Percentiles rank a stretch among this genome's conserved stretches.
Conservation (phyloP, 2,888 invertebrate species). For the Ichneumoninae sp. region DNA sequence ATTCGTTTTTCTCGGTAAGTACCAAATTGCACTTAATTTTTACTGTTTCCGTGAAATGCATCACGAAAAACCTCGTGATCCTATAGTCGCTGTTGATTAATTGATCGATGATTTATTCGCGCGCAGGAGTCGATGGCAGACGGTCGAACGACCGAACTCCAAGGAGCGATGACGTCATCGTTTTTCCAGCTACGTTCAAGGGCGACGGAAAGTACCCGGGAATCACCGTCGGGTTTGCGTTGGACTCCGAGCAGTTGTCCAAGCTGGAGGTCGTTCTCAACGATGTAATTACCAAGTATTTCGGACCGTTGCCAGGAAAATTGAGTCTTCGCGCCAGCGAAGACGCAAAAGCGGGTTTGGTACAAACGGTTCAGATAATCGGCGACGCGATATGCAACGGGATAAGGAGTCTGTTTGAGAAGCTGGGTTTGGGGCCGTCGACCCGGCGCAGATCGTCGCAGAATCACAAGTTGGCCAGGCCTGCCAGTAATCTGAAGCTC, state of each 20-base stretch:
- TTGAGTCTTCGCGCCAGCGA: slow-evolving; percentile 34
- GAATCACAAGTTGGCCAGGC: background rate
- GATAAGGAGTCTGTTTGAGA: slow-evolving; percentile 15
- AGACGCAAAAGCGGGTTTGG: background rate
- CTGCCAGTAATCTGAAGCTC: slow-evolving; percentile 8
- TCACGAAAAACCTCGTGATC: background rate
- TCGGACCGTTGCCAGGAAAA: slow-evolving; percentile 32
- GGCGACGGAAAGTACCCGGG: background rate
- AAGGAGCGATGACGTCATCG: slow-evolving; percentile 1
- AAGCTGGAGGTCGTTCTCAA: slow-evolving; percentile 40
- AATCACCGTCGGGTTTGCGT: background rate
- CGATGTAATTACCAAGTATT: slow-evolving; percentile 20
- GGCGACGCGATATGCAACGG: slow-evolving; percentile 46
- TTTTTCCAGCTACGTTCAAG: background rate
- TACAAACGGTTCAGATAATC: slow-evolving; percentile 22
- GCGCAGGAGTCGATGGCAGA: slow-evolving; percentile 42
- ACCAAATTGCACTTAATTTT: background rate
- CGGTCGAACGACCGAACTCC: background rate
- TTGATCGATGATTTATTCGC: slow-evolving; percentile 8
- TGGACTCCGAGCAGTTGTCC: slow-evolving; percentile 19
- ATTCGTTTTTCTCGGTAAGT: slow-evolving; percentile 61
- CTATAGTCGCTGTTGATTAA: background rate
- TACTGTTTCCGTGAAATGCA: background rate
- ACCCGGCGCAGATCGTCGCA: background rate
- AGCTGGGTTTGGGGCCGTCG: slow-evolving; percentile 13